These are phyloP conservation scores for Plutomurus gul DNA, from an alignment of 1,140 invertebrate genomes.

Conservation along the genomic window DNA sequence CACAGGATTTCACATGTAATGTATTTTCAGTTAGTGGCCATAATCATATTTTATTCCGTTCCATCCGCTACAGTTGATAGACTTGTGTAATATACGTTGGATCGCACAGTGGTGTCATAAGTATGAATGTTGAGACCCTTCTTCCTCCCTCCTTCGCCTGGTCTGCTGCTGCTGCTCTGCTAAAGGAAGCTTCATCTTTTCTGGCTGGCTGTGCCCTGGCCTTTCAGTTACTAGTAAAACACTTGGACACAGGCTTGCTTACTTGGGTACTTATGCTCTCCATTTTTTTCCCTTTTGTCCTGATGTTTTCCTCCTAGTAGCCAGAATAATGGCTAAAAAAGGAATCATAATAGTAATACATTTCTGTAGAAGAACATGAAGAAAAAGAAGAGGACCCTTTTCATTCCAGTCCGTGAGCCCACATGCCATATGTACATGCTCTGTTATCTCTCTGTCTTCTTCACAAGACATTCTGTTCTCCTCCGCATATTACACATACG, in stretches of 20 bases:
- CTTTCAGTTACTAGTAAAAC: neutral
- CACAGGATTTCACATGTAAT: no score
- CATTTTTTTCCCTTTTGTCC: neutral
- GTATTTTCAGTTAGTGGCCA: no score
- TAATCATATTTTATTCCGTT: no score
- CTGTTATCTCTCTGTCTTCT: neutral
- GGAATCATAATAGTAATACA: neutral
- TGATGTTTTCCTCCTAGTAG: neutral
- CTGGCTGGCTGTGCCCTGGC: neutral
- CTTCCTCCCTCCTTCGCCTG: no score
- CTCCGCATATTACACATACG: no score
- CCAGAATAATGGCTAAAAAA: slow-evolving; percentile 9
- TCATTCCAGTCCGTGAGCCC: neutral
- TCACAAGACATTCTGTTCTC: neutral
- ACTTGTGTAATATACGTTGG: no score
- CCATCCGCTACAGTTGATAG: no score
- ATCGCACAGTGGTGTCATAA: no score
- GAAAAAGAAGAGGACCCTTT: neutral
- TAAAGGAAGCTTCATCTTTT: neutral
- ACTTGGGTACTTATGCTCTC: no score
- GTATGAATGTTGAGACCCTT: no score
- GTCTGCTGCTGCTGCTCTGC: neutral
- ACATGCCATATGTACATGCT: slow-evolving; percentile 8
- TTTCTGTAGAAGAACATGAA: no score
- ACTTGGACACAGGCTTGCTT: slow-evolving; percentile 8